These are phyloP conservation scores for Stegodyphus mimosarum DNA, from an alignment of 1,140 invertebrate genomes.

Conservation along the genomic window DNA sequence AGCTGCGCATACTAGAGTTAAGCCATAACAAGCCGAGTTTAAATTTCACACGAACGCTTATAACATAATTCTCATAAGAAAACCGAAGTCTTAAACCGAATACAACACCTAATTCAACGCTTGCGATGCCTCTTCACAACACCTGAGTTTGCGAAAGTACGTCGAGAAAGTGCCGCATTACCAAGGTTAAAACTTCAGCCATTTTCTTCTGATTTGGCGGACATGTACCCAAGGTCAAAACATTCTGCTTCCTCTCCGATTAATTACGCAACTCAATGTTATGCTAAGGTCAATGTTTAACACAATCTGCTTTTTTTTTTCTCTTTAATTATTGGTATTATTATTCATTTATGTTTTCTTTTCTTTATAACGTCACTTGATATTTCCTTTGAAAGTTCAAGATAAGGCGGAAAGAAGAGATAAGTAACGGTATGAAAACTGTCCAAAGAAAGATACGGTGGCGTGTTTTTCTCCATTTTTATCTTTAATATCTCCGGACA, in stretches of 20 bases:
- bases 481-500: background rate
- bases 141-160: too few species aligned
- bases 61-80: too few species aligned
- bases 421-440: background rate
- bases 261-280: conserved; percentile 26
- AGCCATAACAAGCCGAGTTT: too few species aligned
- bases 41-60: too few species aligned
- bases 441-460: background rate
- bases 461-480: background rate
- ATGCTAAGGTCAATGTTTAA: conserved; percentile 23
- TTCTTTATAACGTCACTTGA: background rate
- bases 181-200: conserved; percentile 7
- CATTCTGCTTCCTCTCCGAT: conserved; percentile 8
- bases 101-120: too few species aligned
- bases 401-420: background rate
- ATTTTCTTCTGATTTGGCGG: conserved; percentile 10
- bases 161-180: background rate
- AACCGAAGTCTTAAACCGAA: too few species aligned
- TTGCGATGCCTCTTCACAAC: too few species aligned
- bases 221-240: conserved; percentile 6
- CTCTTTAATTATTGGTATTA: background rate
- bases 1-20: too few species aligned
- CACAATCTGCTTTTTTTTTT: conserved; percentile 7
- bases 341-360: background rate
- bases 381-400: conserved; percentile 20